Percentiles rank a stretch among this genome's conserved stretches.
phyloP scores from a whole-genome alignment of 37 sponge, comb jelly and placozoan species.

The Geodia barretti region DNA sequence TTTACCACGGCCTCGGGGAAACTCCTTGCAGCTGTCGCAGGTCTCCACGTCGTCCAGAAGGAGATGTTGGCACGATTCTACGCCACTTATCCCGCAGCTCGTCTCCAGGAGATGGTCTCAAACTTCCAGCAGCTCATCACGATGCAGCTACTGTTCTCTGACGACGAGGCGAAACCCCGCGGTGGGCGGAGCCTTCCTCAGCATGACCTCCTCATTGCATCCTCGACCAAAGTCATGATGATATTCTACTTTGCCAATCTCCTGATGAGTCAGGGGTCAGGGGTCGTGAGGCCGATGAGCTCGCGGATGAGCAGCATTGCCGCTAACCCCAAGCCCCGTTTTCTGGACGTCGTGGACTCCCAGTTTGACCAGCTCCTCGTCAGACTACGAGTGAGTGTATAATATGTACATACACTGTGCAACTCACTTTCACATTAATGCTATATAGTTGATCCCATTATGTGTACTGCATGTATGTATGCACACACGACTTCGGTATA shows the following conservation, averaged over 20 bases:
- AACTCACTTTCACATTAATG: background rate
- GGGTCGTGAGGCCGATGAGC: slow-evolving; percentile 32
- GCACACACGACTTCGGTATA: background rate
- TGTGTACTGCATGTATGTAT: too few species aligned
- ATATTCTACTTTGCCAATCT: slow-evolving; percentile 86
- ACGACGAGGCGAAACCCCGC: slow-evolving; percentile 11
- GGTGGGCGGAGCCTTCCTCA: slow-evolving; percentile 21
- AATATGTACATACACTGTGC: background rate
- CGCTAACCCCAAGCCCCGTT: slow-evolving; percentile 35
- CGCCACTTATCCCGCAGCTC: slow-evolving; percentile 45
- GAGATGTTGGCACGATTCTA: slow-evolving; percentile 64
- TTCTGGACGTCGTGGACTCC: slow-evolving; percentile 4
- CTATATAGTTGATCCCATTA: background rate
- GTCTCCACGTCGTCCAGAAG: slow-evolving; percentile 40
- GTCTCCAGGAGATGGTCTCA: slow-evolving; percentile 44
- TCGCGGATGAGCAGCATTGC: slow-evolving; percentile 12
- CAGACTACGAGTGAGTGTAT: slow-evolving; percentile 8
- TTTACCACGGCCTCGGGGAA: slow-evolving; percentile 70
- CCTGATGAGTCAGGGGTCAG: slow-evolving; percentile 41
- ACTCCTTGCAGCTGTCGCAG: slow-evolving; percentile 37
- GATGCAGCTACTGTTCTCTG: slow-evolving; percentile 42
- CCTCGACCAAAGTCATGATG: slow-evolving; percentile 51
- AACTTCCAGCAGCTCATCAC: slow-evolving; percentile 71
- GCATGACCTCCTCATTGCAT: slow-evolving; percentile 20
- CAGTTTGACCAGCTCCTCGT: slow-evolving; percentile 41